Base-by-base conservation (phyloP, 2,888 invertebrate genomes). In the Pyrgus malvae region DNA sequence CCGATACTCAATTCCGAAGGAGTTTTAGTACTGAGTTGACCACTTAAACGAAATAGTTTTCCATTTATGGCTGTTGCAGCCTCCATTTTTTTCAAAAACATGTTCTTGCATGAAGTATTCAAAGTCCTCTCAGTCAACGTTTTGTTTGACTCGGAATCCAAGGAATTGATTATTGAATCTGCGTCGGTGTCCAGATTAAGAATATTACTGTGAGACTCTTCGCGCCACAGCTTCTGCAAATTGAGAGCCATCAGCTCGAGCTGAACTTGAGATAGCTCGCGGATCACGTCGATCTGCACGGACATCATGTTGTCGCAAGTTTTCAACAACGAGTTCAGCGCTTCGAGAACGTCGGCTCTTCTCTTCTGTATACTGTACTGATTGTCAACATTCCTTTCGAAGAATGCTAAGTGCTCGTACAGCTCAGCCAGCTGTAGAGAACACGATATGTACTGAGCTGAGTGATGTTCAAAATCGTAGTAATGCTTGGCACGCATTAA, bases 351-450 rank as follows among this genome's bases (percentile, higher is more conserved):
- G 46, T 93, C 92, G 1, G 91, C 91, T 14, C 93, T 78, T 40
- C 92, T 81, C 69, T 91, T 92, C 63, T 93, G 93, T 16, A 93
- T 88, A 57, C 80, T 89, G 67, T 93, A 93, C 62, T 89, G 89
- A 57, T 78, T 81, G 58, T 94, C 94, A 35, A 93, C 84, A 68
- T 93, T 93, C 31, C 91, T 83, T 74, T 96, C 95, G 78, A 94
- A 96, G 74, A 94, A 94, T 0, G 94, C 92, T 48, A 96, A 80
- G 67, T 92, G 91, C 63, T 93, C 92, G 69, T 93, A 94, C 9
- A 94, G 74, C 65, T 93, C 93, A 35, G 94, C 94, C 38, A 92
- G 71, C 68, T 93, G 92, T 59, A 93, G 70, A 1, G 92, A 90
- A 56, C 91, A 90, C 37, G 92, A 91, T 50, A 93, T 91, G 63